Percentiles rank a stretch among this genome's conserved stretches.
Conservation (phyloP, 2,113 vertebrate genomes). For the Crotalus horridus region DNA sequence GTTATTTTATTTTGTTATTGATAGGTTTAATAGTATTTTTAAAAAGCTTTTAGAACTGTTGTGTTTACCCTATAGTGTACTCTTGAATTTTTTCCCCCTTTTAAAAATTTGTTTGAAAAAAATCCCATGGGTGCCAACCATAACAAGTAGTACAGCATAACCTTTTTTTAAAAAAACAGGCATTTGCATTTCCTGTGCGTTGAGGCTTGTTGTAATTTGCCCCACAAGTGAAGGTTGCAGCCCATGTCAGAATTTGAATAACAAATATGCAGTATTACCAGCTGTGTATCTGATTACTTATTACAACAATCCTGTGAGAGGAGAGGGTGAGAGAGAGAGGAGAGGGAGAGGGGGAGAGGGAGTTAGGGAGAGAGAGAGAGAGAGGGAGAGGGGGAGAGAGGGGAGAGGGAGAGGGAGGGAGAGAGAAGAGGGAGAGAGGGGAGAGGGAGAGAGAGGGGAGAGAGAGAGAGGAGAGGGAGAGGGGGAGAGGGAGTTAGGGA, state of each 20-base stretch:
- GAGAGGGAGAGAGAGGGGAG: too few relatives aligned
- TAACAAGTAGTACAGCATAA: background rate
- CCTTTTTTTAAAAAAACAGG: background rate
- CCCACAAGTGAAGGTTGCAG: background rate
- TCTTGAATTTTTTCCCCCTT: background rate
- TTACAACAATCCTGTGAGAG: background rate
- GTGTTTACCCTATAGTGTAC: background rate
- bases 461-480: too few relatives aligned
- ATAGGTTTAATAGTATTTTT: background rate
- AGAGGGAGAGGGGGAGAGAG: too few relatives aligned
- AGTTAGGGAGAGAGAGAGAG: too few relatives aligned
- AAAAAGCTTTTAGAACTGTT: background rate
- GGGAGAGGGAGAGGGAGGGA: too few relatives aligned
- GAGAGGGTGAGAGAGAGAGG: too few relatives aligned
- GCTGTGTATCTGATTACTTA: background rate
- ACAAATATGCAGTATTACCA: background rate
- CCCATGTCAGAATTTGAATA: background rate
- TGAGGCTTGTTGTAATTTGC: background rate
- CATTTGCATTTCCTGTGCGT: background rate
- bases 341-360: too few relatives aligned
- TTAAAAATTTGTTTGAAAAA: background rate
- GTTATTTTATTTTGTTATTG: too few relatives aligned
- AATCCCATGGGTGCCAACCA: background rate
- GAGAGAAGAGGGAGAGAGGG: too few relatives aligned
- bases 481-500: too few relatives aligned